Conservation (phyloP, 2,888 invertebrate genomes). For the Phoenoteleia sp. region DNA sequence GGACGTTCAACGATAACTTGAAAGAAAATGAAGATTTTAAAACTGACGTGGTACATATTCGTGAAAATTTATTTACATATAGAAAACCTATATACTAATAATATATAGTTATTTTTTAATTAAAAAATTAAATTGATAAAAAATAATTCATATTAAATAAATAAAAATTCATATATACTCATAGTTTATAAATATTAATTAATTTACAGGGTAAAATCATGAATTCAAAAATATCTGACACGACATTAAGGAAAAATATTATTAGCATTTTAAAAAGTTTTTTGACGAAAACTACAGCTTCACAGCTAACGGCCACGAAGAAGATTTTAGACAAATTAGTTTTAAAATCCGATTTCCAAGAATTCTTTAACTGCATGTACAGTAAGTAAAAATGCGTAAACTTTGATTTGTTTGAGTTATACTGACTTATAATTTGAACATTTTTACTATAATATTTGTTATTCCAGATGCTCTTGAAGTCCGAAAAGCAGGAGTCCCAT, state of each 20-base stretch:
- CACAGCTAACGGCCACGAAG: background rate
- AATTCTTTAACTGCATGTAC: background rate
- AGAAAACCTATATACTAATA: background rate
- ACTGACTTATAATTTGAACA: background rate
- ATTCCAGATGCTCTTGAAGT: slow-evolving; percentile 9
- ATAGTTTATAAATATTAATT: background rate
- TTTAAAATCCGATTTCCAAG: background rate
- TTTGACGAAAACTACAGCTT: background rate
- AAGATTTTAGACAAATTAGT: background rate
- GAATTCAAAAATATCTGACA: background rate
- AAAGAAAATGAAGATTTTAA: background rate
- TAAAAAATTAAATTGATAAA: background rate
- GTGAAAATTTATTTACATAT: background rate
- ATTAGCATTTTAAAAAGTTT: background rate
- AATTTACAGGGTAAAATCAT: background rate
- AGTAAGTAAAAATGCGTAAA: background rate
- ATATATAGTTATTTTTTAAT: background rate
- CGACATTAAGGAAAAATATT: background rate
- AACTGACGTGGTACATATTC: background rate
- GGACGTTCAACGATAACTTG: background rate
- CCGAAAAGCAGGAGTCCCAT: background rate
- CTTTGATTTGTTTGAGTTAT: background rate
- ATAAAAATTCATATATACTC: background rate
- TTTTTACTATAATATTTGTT: background rate
- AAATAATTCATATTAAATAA: too few relatives aligned